A percentile compares a stretch with the other conserved stretches of the same genome.
These are phyloP conservation scores for Eudasyphora cyanicolor DNA, from an alignment of 2,888 invertebrate genomes.

Conservation along the genomic window DNA sequence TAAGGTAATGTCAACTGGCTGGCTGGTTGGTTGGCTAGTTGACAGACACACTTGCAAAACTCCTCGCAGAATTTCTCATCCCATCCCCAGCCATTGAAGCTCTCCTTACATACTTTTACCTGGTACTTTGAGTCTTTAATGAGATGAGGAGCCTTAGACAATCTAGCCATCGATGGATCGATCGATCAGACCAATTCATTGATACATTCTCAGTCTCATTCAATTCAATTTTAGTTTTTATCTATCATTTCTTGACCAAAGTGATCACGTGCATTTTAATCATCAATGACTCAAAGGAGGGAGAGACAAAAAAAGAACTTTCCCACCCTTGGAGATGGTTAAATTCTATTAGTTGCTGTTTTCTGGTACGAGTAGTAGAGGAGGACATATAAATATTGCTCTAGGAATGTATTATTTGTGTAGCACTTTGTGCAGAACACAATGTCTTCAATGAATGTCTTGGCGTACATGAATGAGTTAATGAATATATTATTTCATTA, in stretches of 20 bases:
- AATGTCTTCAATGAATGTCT: neutral
- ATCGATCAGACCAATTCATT: slow-evolving; percentile 52
- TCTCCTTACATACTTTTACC: neutral
- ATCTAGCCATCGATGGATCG: no score
- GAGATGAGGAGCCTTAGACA: slow-evolving; percentile 32
- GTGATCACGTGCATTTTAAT: slow-evolving; percentile 61
- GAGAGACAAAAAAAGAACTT: slow-evolving; percentile 33
- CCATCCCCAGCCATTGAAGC: neutral
- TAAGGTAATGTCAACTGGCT: slow-evolving; percentile 50
- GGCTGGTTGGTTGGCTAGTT: no score
- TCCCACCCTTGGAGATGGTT: slow-evolving; percentile 49
- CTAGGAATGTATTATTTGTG: neutral
- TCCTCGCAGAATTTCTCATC: slow-evolving; percentile 9
- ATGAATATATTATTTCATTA: no score
- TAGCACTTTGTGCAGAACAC: neutral
- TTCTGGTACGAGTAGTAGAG: neutral
- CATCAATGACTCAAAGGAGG: slow-evolving; percentile 12
- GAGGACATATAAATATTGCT: neutral
- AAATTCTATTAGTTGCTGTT: neutral
- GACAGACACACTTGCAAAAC: slow-evolving; percentile 18
- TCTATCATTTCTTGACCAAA: slow-evolving; percentile 55
- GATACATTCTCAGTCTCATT: slow-evolving; percentile 53
- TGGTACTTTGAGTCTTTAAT: slow-evolving; percentile 49
- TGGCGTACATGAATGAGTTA: no score
- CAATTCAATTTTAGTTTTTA: slow-evolving; percentile 15